These are phyloP conservation scores for Dioctria rufipes DNA, from an alignment of 2,888 invertebrate genomes.

Conservation along the genomic window DNA sequence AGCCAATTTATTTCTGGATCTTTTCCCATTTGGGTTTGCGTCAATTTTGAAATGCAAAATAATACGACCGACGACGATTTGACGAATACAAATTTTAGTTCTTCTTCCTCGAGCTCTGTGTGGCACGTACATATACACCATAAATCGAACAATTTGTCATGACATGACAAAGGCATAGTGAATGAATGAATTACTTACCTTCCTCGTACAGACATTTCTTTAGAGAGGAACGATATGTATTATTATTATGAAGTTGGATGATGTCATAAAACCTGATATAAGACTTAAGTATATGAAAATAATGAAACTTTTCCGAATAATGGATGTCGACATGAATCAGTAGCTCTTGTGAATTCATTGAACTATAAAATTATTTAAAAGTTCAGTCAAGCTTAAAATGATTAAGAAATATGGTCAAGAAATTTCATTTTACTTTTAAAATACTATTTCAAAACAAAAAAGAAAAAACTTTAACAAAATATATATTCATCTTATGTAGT, in stretches of 20 bases:
- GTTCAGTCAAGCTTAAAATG: too few species aligned
- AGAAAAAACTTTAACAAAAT: too few species aligned
- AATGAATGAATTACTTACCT: not conserved
- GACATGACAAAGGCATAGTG: not conserved
- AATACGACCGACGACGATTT: not conserved
- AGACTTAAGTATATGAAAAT: not conserved
- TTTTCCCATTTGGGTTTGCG: not conserved
- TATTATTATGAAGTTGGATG: not conserved
- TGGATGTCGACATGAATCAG: not conserved
- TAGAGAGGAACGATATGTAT: constrained; percentile 31
- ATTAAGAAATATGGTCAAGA: too few species aligned
- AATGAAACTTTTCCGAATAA: not conserved
- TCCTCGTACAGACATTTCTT: not conserved
- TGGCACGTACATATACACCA: not conserved
- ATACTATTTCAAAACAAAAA: too few species aligned
- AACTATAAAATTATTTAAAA: too few species aligned
- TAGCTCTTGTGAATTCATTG: too few species aligned
- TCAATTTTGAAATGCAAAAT: constrained; percentile 1
- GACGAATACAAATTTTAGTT: not conserved
- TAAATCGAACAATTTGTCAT: constrained; percentile 6
- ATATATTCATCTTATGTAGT: too few species aligned
- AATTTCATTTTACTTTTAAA: too few species aligned
- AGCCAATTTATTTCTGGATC: constrained; percentile 46
- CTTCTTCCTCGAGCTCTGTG: not conserved
- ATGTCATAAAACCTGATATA: constrained; percentile 19